Conservation (phyloP, 2,888 invertebrate species). For the Serripes groenlandicus region DNA sequence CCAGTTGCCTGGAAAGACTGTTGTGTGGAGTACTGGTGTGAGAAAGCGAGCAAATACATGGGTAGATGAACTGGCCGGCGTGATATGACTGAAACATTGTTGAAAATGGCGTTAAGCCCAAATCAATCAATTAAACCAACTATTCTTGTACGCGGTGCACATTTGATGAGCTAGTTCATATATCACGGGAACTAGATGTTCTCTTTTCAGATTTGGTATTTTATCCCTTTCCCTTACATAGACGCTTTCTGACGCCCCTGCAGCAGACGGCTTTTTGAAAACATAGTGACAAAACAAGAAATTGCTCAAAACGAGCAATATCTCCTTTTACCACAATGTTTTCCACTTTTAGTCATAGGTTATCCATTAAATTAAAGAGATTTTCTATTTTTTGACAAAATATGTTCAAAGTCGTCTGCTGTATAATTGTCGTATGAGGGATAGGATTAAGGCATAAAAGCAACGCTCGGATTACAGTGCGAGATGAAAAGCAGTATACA, state of each 20-base stretch:
- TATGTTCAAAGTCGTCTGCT: neutral
- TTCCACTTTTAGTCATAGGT: no score
- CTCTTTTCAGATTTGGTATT: neutral
- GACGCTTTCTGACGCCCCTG: neutral
- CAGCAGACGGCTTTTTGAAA: neutral
- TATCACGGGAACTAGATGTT: neutral
- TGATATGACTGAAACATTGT: no score
- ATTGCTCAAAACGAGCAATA: slow-evolving; percentile 2
- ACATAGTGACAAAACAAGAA: neutral
- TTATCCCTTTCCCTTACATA: neutral
- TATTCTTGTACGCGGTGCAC: no score
- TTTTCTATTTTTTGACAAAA: neutral
- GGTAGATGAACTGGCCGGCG: no score
- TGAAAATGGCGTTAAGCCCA: no score
- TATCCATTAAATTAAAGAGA: no score
- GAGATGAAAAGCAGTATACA: neutral
- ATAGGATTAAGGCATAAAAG: neutral
- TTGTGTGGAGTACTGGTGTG: no score
- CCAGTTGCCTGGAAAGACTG: no score
- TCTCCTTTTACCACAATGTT: slow-evolving; percentile 5
- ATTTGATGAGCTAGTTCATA: no score
- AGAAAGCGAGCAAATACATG: neutral
- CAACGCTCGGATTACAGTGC: neutral
- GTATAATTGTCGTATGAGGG: neutral
- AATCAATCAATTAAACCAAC: no score